These are phyloP conservation scores for Hemibagrus wyckioides DNA, from an alignment of 2,113 vertebrate species.

Conservation along the genomic window DNA sequence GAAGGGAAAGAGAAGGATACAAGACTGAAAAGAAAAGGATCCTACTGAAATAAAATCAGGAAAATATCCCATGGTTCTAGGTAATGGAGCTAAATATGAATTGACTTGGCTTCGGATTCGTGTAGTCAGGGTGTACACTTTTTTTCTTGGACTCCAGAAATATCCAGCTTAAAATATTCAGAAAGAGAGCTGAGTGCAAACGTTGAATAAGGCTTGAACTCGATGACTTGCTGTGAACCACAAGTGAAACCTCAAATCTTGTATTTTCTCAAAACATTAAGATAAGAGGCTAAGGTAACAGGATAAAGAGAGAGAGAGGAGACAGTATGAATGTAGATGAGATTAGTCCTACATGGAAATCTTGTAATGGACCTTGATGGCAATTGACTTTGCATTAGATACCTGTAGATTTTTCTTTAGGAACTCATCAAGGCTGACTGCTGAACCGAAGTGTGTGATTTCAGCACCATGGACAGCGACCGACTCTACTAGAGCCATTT, in stretches of 20 bases:
- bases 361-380: background rate
- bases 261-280: background rate
- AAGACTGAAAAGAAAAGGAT: background rate
- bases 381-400: background rate
- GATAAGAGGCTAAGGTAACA: background rate
- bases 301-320: background rate
- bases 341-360: background rate
- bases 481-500: too few species aligned
- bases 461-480: constrained; percentile 27
- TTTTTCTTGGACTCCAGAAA: background rate
- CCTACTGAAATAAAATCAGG: background rate
- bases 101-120: background rate
- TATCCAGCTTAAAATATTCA: background rate
- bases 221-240: background rate
- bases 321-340: background rate
- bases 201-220: background rate
- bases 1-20: background rate
- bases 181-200: background rate
- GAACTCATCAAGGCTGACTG: background rate
- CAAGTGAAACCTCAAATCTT: background rate
- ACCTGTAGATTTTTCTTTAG: background rate
- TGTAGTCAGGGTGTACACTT: background rate
- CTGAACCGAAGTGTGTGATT: background rate
- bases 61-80: background rate
- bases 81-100: background rate